These are phyloP conservation scores for Epistrophella euchroma DNA, from an alignment of 2,888 invertebrate genomes.

Conservation along the genomic window DNA sequence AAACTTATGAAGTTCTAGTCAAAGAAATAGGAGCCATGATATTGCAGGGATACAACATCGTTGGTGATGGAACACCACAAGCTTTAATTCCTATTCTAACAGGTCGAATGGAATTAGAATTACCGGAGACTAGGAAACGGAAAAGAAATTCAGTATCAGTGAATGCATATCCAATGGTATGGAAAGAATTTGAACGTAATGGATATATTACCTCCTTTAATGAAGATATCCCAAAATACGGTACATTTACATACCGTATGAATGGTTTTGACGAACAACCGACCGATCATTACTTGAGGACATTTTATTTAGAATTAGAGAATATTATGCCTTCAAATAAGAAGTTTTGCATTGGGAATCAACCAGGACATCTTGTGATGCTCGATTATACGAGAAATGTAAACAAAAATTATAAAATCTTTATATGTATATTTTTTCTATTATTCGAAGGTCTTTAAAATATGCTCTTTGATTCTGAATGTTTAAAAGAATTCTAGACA, in stretches of 20 bases:
- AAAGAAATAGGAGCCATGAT: slow-evolving; percentile 87
- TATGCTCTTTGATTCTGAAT: too few species aligned
- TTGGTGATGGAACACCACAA: slow-evolving; percentile 94
- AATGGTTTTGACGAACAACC: slow-evolving; percentile 93
- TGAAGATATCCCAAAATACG: slow-evolving; percentile 93
- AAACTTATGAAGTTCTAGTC: slow-evolving; percentile 88
- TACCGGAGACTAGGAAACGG: slow-evolving; percentile 92
- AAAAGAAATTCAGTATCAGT: slow-evolving; percentile 87
- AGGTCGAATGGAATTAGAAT: slow-evolving; percentile 92
- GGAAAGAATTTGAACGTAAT: slow-evolving; percentile 89
- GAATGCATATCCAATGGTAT: slow-evolving; percentile 93
- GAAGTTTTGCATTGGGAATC: slow-evolving; percentile 88
- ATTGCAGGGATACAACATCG: slow-evolving; percentile 92
- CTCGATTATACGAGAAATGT: slow-evolving; percentile 88
- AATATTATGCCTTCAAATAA: slow-evolving; percentile 85
- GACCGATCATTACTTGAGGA: slow-evolving; percentile 95
- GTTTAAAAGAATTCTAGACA: too few species aligned
- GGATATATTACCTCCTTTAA: slow-evolving; percentile 92
- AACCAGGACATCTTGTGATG: slow-evolving; percentile 89
- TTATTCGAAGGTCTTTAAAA: too few species aligned
- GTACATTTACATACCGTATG: slow-evolving; percentile 95
- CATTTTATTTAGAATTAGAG: slow-evolving; percentile 89
- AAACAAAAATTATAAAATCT: slow-evolving; percentile 76
- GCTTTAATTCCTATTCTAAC: slow-evolving; percentile 95
- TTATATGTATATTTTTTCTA: background rate